A percentile compares a stretch with the other conserved stretches of the same genome.
phyloP scores from a whole-genome alignment of 1,140 invertebrate species.

The Meloidogyne hapla region DNA sequence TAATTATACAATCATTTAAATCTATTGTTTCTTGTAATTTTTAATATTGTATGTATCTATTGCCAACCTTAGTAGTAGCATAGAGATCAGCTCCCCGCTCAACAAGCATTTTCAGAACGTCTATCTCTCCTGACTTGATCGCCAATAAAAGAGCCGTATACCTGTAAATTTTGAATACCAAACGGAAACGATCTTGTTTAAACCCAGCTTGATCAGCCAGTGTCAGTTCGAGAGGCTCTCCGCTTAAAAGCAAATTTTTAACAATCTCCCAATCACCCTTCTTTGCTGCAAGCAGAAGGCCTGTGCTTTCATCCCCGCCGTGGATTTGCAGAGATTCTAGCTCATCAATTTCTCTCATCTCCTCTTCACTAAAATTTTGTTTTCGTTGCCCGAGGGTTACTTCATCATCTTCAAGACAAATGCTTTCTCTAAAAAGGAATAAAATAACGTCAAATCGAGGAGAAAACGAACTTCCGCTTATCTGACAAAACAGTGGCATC shows the following conservation, averaged over 20 bases:
- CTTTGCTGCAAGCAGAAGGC: slow-evolving; percentile 52
- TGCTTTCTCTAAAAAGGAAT: background rate
- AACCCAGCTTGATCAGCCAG: slow-evolving; percentile 42
- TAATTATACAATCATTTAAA: slow-evolving; percentile 28
- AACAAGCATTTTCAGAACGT: slow-evolving; percentile 50
- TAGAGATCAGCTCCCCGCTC: slow-evolving; percentile 55
- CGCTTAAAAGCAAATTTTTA: slow-evolving; percentile 34
- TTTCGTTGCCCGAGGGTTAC: background rate
- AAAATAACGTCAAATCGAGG: background rate
- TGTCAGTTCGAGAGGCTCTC: slow-evolving; percentile 38
- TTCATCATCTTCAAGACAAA: background rate
- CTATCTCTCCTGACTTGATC: slow-evolving; percentile 48
- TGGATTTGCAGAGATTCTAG: slow-evolving; percentile 28
- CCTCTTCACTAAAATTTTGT: slow-evolving; percentile 7
- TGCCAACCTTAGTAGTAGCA: slow-evolving; percentile 53
- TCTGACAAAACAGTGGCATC: background rate
- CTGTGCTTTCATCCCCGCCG: slow-evolving; percentile 43
- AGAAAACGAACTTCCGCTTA: background rate
- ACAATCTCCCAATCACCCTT: slow-evolving; percentile 56
- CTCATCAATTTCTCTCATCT: slow-evolving; percentile 18
- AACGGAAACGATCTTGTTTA: background rate
- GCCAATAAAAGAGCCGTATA: slow-evolving; percentile 57
- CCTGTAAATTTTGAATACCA: slow-evolving; percentile 35
- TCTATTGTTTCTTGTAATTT: background rate
- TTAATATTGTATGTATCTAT: too few relatives aligned